These are phyloP conservation scores for Leptopilina boulardi DNA, from an alignment of 1,140 invertebrate genomes.

Conservation along the genomic window DNA sequence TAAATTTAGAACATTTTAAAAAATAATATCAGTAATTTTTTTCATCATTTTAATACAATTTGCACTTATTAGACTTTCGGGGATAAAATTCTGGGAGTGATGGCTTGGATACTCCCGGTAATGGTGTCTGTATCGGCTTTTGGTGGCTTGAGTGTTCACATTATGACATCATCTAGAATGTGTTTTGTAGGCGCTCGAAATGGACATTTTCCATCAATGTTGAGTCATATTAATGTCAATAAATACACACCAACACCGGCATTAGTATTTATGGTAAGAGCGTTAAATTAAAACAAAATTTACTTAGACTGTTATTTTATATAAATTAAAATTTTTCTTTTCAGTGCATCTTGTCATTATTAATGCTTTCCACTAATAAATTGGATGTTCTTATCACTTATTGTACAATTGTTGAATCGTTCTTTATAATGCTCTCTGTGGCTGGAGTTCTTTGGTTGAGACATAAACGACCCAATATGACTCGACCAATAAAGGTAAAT, in stretches of 20 bases:
- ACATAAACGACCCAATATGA: constrained; percentile 86
- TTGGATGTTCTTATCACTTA: constrained; percentile 95
- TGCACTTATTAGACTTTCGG: constrained; percentile 84
- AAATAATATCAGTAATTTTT: too few relatives aligned
- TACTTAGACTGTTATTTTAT: neutral
- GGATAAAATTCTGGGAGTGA: constrained; percentile 82
- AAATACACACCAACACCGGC: constrained; percentile 90
- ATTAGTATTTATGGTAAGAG: constrained; percentile 87
- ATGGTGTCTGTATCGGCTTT: constrained; percentile 91
- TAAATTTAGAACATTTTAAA: too few relatives aligned
- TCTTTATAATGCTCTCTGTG: constrained; percentile 93
- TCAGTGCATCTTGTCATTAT: constrained; percentile 87
- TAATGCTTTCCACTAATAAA: constrained; percentile 91
- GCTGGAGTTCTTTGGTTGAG: constrained; percentile 91
- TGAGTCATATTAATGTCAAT: constrained; percentile 90
- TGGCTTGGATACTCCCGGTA: constrained; percentile 88
- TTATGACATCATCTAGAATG: constrained; percentile 92
- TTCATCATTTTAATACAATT: constrained; percentile 23
- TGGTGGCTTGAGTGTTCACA: constrained; percentile 91
- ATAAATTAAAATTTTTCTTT: constrained; percentile 64
- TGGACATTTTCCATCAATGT: constrained; percentile 89
- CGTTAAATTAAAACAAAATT: too few relatives aligned
- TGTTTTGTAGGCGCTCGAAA: constrained; percentile 94
- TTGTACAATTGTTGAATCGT: constrained; percentile 93
- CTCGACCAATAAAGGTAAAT: constrained; percentile 91